Evolutionary conservation across 2,113 vertebrate species (phyloP), one percentile per base, ranked within the genome.

Genomic region (Fregetta grallaria): DNA sequence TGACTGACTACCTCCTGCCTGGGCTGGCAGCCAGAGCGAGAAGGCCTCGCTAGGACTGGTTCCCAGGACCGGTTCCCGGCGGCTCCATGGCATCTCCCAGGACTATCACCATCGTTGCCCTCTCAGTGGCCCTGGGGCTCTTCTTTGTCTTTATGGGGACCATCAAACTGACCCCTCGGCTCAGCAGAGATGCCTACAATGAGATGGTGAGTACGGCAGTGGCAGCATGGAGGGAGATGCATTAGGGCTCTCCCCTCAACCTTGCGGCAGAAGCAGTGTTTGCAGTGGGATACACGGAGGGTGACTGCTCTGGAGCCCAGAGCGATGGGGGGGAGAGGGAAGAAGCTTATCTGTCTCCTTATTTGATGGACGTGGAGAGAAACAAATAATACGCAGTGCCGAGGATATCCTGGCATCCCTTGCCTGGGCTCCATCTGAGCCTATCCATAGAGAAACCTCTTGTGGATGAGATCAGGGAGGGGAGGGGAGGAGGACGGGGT

Each of bases 91-190:
- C 99, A 89, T 99, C 99, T 47, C 99, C 99, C 53, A 98, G 99
- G 97, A 99, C 99, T 42, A 29, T 99, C 92, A 99, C 99, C 71
- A 99, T 99, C 26, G 97, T 99, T 55, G 99, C 99, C 74, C 99
- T 99, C 32, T 99, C 99, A 4, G 98, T 99, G 76, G 99, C 99
- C 61, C 96, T 99, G 84, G 99, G 99, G 63, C 98, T 99, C 49
- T 99, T 99, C 96, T 99, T 99, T 67, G 99, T 99, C 68, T 99
- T 99, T 40, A 99, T 99, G 99, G 99, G 99, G 30, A 99, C 99
- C 86, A 99, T 99, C 96, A 99, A 99, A 86, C 98, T 99, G 96
- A 99, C 99, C 7, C 99, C 99, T 12, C 98, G 99, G 72, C 98
- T 99, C 92, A 99, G 99, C 98, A 99, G 99, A 97, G 99, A 99